These are phyloP conservation scores for Diorhabda sublineata DNA, from an alignment of 1,140 invertebrate genomes.

Conservation along the genomic window DNA sequence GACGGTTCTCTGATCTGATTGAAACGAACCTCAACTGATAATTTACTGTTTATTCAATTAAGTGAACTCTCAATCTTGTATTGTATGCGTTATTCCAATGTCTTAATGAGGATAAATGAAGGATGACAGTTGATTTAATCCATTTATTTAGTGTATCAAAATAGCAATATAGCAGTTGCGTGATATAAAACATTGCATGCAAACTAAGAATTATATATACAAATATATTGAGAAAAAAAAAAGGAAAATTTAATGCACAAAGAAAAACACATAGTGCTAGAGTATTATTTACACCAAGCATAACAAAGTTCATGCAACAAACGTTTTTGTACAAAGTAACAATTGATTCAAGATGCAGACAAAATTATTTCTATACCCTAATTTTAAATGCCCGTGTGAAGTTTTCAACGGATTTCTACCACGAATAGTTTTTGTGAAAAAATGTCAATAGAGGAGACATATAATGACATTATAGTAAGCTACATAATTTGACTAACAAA, in stretches of 20 bases:
- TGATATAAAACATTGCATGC: conserved; percentile 22
- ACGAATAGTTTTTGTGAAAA: too few relatives aligned
- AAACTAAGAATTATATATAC: conserved; percentile 13
- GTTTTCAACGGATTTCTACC: too few relatives aligned
- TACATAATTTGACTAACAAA: too few relatives aligned
- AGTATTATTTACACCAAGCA: conserved; percentile 10
- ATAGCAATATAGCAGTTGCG: conserved; percentile 7
- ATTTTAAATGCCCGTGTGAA: too few relatives aligned
- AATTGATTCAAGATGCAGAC: too few relatives aligned
- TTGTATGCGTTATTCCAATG: not conserved
- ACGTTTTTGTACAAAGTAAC: not conserved
- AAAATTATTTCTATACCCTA: too few relatives aligned
- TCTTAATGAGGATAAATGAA: conserved; percentile 10
- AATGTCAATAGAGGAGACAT: too few relatives aligned
- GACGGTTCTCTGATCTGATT: too few relatives aligned
- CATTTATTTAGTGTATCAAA: not conserved
- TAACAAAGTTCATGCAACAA: conserved; percentile 22
- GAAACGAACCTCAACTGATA: too few relatives aligned
- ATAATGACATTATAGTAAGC: too few relatives aligned
- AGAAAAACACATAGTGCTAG: conserved; percentile 19
- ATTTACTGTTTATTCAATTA: too few relatives aligned
- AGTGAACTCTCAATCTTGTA: too few relatives aligned
- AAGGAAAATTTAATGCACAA: conserved; percentile 14
- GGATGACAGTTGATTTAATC: not conserved
- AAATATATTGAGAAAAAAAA: not conserved